Evolutionary conservation across 2,888 invertebrate genomes (phyloP), one percentile per base, ranked within the genome.

Genomic region (Ectemnius cavifrons): DNA sequence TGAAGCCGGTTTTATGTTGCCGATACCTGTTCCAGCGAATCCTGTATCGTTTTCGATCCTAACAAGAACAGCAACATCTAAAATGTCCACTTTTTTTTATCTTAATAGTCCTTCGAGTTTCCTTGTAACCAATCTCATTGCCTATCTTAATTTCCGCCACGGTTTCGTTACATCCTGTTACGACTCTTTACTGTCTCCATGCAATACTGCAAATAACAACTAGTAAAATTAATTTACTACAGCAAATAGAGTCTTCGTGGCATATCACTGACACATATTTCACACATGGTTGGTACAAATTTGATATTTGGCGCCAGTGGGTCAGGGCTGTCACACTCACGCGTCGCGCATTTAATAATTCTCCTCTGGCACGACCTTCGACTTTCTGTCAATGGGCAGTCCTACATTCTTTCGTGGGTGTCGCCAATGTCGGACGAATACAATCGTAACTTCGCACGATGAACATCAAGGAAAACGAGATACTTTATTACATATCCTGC

Each of bases 391-490:
- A 67, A 76, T 61, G 73, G 77, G 4, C 63, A 73, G 82, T 68
- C 77, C 77, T 80, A 77, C 77, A 70, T 82, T 77, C 37, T 56
- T 66, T 58, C 47, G 80, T 82, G 60, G 80, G 73, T 63, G 69
- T 49, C 27, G 45, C 58, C 71, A 60, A 71, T 71, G 80, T 69
- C 69, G 73, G 18, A 3, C 71, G 11, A 11, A 8, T 4, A 37
- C 37, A 37, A 37, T 37, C 37, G 23, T 23, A 2, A 23, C 23
- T 47, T 47, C 47, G 52, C 14, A 52, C 16, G 52, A 6, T 13
- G 28, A 28, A 37, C 13, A n/a, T 6, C 65, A 71, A 61, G 63
- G 66, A 67, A 63, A 71, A 61, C 70, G 11, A 14, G 66, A 63
- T 67, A 20, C 5, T 2, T 45, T n/a, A 46, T 11, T 1, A 8